A percentile compares a stretch with the other conserved stretches of the same genome.
phyloP scores from a whole-genome alignment of 2,888 invertebrate genomes.

The Clusia tigrina region DNA sequence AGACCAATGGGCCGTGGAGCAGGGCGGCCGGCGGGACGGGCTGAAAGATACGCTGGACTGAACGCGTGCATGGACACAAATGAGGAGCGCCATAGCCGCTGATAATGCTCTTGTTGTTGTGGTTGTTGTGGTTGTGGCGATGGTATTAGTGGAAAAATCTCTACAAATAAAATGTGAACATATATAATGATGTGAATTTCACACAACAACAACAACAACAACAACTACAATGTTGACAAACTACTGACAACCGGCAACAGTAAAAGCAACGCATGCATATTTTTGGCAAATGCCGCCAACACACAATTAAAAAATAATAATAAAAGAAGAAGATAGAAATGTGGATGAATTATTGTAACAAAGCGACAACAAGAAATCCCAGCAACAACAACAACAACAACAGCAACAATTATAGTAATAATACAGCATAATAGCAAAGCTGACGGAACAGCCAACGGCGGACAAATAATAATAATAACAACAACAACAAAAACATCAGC shows the following conservation, averaged over 20 bases:
- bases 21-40: not conserved
- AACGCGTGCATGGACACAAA: constrained; percentile 7
- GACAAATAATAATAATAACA: no score
- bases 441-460: no score
- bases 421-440: no score
- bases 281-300: constrained; percentile 8
- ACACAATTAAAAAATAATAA: constrained; percentile 12
- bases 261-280: not conserved
- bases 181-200: constrained; percentile 3
- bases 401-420: not conserved
- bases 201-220: not conserved
- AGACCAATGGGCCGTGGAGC: not conserved
- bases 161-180: not conserved
- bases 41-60: constrained; percentile 6
- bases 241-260: not conserved
- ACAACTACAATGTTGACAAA: no score
- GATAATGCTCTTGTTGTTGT: not conserved
- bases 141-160: not conserved
- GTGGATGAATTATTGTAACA: no score
- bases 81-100: constrained; percentile 4
- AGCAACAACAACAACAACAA: constrained; percentile 5
- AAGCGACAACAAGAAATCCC: no score
- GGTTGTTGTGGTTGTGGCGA: not conserved
- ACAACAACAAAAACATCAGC: not conserved
- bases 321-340: no score